These are phyloP conservation scores for Priocnemis perturbator DNA, from an alignment of 2,888 invertebrate genomes.

Conservation along the genomic window DNA sequence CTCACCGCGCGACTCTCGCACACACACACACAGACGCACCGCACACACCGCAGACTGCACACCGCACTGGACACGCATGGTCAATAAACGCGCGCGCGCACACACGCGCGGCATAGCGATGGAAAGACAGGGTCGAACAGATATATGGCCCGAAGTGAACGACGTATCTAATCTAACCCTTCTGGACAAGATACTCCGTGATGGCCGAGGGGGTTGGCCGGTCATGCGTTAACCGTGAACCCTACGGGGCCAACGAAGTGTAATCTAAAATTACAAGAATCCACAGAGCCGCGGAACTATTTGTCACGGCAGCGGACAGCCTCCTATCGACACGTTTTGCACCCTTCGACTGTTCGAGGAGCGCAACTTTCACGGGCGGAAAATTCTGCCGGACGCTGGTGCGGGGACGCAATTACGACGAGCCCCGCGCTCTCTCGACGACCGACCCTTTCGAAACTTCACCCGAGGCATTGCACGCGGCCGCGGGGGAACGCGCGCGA, in stretches of 20 bases:
- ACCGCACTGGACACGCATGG: slow-evolving; percentile 47
- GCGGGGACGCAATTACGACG: too few relatives aligned
- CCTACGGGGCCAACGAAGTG: slow-evolving; percentile 48
- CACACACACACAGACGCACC: slow-evolving; percentile 40
- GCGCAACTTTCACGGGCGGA: background rate
- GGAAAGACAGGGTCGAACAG: slow-evolving; percentile 67
- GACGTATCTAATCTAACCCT: slow-evolving; percentile 74
- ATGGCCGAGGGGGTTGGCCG: slow-evolving; percentile 50
- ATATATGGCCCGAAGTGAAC: slow-evolving; percentile 69
- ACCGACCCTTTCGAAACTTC: too few relatives aligned
- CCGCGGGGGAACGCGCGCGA: too few relatives aligned
- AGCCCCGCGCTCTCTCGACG: too few relatives aligned
- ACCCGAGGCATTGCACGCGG: too few relatives aligned
- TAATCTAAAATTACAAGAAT: slow-evolving; percentile 63
- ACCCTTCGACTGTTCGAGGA: slow-evolving; percentile 15
- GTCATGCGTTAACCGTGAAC: slow-evolving; percentile 57
- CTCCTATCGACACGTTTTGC: slow-evolving; percentile 46
- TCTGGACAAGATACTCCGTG: slow-evolving; percentile 71
- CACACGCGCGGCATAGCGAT: slow-evolving; percentile 54
- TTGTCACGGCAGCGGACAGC: slow-evolving; percentile 51
- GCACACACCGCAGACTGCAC: slow-evolving; percentile 20
- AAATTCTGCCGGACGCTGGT: too few relatives aligned
- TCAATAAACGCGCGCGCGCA: slow-evolving; percentile 48
- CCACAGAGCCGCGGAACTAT: slow-evolving; percentile 41
- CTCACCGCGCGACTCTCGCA: slow-evolving; percentile 61